Conservation (phyloP, 2,888 invertebrate genomes). For the Plebejus anna region DNA sequence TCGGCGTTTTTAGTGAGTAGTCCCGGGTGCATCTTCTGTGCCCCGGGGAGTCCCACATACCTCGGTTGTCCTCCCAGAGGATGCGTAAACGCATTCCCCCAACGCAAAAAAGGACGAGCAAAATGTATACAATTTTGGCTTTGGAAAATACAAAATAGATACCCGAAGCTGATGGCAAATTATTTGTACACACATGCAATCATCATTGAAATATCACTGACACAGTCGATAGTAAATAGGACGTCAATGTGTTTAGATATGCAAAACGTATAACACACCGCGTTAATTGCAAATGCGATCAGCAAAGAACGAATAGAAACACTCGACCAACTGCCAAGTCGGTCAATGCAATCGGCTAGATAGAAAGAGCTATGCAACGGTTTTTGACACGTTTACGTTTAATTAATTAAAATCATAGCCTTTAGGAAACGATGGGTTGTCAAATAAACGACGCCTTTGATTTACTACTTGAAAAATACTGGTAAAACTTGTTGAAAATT, state of each 20-base stretch:
- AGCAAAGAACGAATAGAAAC: slow-evolving; percentile 48
- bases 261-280: slow-evolving; percentile 56
- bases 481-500: background rate
- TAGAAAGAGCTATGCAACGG: slow-evolving; percentile 41
- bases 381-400: background rate
- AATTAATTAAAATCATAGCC: background rate
- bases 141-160: background rate
- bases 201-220: background rate
- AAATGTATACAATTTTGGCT: too few relatives aligned
- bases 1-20: too few relatives aligned
- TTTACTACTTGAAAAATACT: background rate
- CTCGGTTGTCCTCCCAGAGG: too few relatives aligned
- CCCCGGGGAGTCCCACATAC: too few relatives aligned
- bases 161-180: background rate
- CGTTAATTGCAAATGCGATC: slow-evolving; percentile 58
- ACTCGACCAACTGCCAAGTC: slow-evolving; percentile 48
- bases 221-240: slow-evolving; percentile 46
- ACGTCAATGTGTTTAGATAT: slow-evolving; percentile 55
- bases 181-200: background rate
- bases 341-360: slow-evolving; percentile 50
- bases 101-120: too few relatives aligned
- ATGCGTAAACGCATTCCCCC: too few relatives aligned
- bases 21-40: too few relatives aligned
- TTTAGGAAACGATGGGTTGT: background rate
- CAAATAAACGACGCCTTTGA: background rate